These are phyloP conservation scores for Sebastes trivittatus DNA, from an alignment of 2,797 vertebrate genomes.

Conservation along the genomic window DNA sequence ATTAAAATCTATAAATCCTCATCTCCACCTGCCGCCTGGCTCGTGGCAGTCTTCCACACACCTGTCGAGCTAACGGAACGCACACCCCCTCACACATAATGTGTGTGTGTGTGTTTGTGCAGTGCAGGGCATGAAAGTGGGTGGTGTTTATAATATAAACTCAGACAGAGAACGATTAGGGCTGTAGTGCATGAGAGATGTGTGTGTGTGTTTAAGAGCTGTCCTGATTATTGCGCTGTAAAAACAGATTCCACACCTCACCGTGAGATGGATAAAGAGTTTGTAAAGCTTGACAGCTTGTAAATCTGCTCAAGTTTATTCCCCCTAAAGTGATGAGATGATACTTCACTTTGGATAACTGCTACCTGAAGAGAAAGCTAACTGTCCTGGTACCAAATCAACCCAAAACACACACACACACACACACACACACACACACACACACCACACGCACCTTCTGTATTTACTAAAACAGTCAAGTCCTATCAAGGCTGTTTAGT, in stretches of 20 bases:
- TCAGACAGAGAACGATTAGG: conserved; percentile 50
- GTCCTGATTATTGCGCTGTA: conserved; percentile 41
- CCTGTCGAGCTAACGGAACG: conserved; percentile 79
- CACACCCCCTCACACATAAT: neutral
- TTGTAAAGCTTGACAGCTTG: neutral
- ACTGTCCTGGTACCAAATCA: conserved; percentile 65
- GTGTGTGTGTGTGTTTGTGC: neutral
- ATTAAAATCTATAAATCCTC: conserved; percentile 85
- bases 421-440: conserved; percentile 51
- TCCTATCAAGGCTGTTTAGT: conserved; percentile 83
- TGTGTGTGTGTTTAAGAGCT: conserved; percentile 1
- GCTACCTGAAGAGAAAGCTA: conserved; percentile 49
- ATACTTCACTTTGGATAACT: conserved; percentile 24
- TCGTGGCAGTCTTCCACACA: conserved; percentile 75
- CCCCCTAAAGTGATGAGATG: neutral
- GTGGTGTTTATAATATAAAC: conserved; percentile 77
- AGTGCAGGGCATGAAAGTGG: conserved; percentile 1
- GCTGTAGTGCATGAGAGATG: conserved; percentile 44
- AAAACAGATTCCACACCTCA: conserved; percentile 6
- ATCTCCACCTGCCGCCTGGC: conserved; percentile 80
- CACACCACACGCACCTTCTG: conserved; percentile 52
- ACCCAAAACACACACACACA: conserved; percentile 72
- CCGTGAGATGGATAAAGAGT: neutral
- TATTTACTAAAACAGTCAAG: conserved; percentile 85
- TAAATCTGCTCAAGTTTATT: conserved; percentile 31